Evolutionary conservation across 2,888 invertebrate species (phyloP).

Genomic region (Eucera pruinosa): DNA sequence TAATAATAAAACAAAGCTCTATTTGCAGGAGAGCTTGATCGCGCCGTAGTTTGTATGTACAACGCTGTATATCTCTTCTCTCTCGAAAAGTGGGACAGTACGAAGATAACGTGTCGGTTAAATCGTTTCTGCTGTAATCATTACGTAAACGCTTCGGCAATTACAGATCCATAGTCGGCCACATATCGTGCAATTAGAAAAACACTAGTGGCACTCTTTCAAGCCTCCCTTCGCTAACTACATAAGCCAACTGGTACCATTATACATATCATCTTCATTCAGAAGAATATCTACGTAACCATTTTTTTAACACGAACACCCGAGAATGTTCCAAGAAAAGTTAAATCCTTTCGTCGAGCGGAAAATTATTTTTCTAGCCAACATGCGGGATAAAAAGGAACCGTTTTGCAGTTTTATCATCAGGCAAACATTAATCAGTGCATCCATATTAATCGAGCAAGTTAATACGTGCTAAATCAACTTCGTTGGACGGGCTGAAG

Average conservation of each 20-base stretch:
- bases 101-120: slow-evolving; percentile 57
- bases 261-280: no score
- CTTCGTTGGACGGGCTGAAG: slow-evolving; percentile 6
- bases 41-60: neutral
- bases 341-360: neutral
- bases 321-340: no score
- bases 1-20: slow-evolving; percentile 37
- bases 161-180: slow-evolving; percentile 45
- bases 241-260: neutral
- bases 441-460: slow-evolving; percentile 29
- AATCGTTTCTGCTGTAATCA: slow-evolving; percentile 57
- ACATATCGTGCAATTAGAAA: slow-evolving; percentile 51
- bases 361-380: slow-evolving; percentile 18
- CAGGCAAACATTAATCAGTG: slow-evolving; percentile 42
- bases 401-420: slow-evolving; percentile 29
- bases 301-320: neutral
- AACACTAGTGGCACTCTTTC: slow-evolving; percentile 2
- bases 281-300: neutral
- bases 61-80: slow-evolving; percentile 32
- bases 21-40: slow-evolving; percentile 17
- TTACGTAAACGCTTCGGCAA: slow-evolving; percentile 64
- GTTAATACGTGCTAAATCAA: slow-evolving; percentile 30
- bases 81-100: slow-evolving; percentile 59
- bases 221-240: neutral
- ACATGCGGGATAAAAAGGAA: slow-evolving; percentile 15